A percentile compares a stretch with the other conserved stretches of the same genome.
phyloP scores from a whole-genome alignment of 2,888 invertebrate species.

The Cyclophora punctaria region DNA sequence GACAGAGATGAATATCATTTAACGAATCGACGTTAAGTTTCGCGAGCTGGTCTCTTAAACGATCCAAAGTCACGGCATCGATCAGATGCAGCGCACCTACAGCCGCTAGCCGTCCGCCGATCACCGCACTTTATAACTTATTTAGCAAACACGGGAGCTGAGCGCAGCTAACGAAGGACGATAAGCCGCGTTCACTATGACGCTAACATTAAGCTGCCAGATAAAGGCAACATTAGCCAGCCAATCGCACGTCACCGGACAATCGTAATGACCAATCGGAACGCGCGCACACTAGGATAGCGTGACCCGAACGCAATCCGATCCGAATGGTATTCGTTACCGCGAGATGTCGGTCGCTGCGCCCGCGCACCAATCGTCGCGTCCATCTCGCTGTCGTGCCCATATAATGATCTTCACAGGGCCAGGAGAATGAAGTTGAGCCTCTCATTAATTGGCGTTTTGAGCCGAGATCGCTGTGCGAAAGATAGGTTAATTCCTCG shows the following conservation, averaged over 20 bases:
- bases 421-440: constrained; percentile 75
- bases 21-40: constrained; percentile 69
- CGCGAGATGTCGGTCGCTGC: constrained; percentile 67
- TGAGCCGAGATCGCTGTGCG: constrained; percentile 72
- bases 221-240: constrained; percentile 54
- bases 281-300: constrained; percentile 65
- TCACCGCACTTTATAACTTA: constrained; percentile 68
- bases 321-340: constrained; percentile 69
- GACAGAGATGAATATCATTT: constrained; percentile 69
- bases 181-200: constrained; percentile 64
- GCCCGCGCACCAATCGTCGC: constrained; percentile 67
- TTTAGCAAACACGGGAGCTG: constrained; percentile 67
- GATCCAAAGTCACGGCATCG: constrained; percentile 73
- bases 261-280: constrained; percentile 67
- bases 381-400: constrained; percentile 74
- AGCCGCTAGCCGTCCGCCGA: constrained; percentile 50
- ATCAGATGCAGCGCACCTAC: constrained; percentile 59
- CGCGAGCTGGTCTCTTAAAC: constrained; percentile 55
- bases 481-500: constrained; percentile 75
- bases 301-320: constrained; percentile 73
- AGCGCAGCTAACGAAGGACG: constrained; percentile 64
- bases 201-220: constrained; percentile 56
- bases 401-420: constrained; percentile 76
- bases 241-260: constrained; percentile 62
- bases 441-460: constrained; percentile 75